phyloP scores from a whole-genome alignment of 2,113 vertebrate species.

The Ailurus styani region DNA sequence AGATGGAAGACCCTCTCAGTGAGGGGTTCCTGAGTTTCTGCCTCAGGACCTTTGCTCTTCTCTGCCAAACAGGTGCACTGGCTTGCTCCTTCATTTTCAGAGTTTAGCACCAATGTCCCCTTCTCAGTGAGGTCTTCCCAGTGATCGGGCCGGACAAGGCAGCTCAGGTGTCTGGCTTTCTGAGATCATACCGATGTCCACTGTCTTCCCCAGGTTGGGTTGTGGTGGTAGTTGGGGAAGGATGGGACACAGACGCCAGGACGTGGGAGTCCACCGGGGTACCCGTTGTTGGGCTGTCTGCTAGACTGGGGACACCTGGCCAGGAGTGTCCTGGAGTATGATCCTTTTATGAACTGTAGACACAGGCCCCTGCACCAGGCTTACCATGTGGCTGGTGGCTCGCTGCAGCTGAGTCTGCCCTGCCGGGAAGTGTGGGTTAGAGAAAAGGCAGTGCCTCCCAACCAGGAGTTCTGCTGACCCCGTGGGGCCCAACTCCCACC shows the following conservation, averaged over 20 bases:
- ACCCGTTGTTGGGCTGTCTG: accelerated
- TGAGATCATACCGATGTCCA: too few relatives aligned
- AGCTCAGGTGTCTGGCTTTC: background rate
- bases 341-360: background rate
- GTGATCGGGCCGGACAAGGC: accelerated
- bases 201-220: background rate
- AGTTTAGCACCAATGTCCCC: accelerated
- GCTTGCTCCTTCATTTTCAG: background rate
- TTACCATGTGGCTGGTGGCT: background rate
- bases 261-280: background rate
- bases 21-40: background rate
- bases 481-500: accelerated
- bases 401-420: accelerated
- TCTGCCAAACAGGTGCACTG: background rate
- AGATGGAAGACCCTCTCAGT: background rate
- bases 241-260: background rate
- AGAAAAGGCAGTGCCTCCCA: background rate
- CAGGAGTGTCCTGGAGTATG: background rate
- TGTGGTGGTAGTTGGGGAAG: background rate
- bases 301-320: background rate
- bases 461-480: accelerated
- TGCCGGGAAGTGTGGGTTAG: background rate
- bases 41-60: background rate
- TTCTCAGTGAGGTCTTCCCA: background rate
- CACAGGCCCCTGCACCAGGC: background rate